Evolutionary conservation across 2,113 vertebrate species (phyloP), one percentile per base, ranked within the genome.

Genomic region (Egretta garzetta): DNA sequence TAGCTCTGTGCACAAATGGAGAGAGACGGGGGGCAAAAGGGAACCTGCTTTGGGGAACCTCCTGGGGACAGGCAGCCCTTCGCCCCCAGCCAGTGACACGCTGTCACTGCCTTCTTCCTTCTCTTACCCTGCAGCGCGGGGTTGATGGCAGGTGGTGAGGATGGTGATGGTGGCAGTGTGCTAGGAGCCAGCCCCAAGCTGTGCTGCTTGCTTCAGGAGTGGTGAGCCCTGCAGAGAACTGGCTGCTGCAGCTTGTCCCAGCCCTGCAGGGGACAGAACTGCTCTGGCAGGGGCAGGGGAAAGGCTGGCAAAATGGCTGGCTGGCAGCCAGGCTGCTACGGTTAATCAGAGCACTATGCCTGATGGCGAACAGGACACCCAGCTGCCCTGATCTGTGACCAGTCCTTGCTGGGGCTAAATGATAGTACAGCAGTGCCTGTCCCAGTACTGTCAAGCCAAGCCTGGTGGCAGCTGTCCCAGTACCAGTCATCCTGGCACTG

Each of bases 141-240:
- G 43, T 16, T 16, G 27, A 10, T 15, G 11, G 56, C 3, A 8
- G 35, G 58, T 30, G 52, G 27, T 12, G 59, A 35, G 19, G 43
- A 12, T 24, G 70, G 28, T 41, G 52, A 76, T 58, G 62, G 71
- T 49, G 55, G 37, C 43, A 87, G 50, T 10, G 5, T 33, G 24
- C 50, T 39, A 62, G 84, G 37, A 68, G 41, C 35, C 68, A 66
- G 50, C 56, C 22, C 16, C 1, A 0, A 13, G 8, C 66, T 50
- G 18, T 0, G 0, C 68, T 23, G n/a, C 63, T 3, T 1, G 24
- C 50, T 43, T 27, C 0, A 0, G 52, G 37, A 91, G 37, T 4
- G 0, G 16, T 9, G 43, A 70, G n/a, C 35, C 33, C 37, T 59
- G 47, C 1, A 1, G 56, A 58, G 27, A 80, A 8, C 52, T 43